phyloP scores from a whole-genome alignment of 2,888 invertebrate species.

The Tolmerus cingulatus region DNA sequence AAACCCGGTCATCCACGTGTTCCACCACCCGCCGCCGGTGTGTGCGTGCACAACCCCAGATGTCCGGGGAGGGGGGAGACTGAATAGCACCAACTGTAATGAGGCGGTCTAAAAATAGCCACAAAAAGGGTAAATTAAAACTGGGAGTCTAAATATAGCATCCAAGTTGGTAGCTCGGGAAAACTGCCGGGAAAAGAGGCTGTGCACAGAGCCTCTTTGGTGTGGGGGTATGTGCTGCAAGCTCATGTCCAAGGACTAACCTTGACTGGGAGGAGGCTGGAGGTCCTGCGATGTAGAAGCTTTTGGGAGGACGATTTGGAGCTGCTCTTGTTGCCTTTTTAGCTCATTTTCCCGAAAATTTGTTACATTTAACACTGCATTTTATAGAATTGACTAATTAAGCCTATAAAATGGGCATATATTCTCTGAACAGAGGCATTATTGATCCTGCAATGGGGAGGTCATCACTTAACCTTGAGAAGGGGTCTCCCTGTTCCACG shows the following conservation, averaged over 20 bases:
- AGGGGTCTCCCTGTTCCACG: not conserved
- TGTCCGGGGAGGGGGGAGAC: not conserved
- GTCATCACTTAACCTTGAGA: not conserved
- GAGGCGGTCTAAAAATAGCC: slow-evolving; percentile 19
- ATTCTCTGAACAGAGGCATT: not conserved
- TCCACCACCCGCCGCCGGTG: not conserved
- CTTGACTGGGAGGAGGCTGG: not conserved
- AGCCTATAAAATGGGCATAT: not conserved
- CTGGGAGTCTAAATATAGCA: slow-evolving; percentile 9
- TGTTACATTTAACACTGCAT: not conserved
- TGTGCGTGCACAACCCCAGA: not conserved
- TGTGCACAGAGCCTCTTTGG: not conserved
- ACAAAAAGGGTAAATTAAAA: slow-evolving; percentile 33
- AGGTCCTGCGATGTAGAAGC: not conserved
- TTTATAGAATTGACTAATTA: not conserved
- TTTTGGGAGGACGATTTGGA: not conserved
- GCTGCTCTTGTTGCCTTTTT: not conserved
- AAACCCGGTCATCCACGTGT: not conserved
- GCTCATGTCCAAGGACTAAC: not conserved
- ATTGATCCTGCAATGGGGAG: not conserved
- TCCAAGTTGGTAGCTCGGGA: not conserved
- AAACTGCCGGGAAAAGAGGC: not conserved
- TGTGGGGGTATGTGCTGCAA: not conserved
- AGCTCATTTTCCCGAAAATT: not conserved
- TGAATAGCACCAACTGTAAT: not conserved